phyloP scores from a whole-genome alignment of 2,797 vertebrate species.

The Benthosema pterotum region DNA sequence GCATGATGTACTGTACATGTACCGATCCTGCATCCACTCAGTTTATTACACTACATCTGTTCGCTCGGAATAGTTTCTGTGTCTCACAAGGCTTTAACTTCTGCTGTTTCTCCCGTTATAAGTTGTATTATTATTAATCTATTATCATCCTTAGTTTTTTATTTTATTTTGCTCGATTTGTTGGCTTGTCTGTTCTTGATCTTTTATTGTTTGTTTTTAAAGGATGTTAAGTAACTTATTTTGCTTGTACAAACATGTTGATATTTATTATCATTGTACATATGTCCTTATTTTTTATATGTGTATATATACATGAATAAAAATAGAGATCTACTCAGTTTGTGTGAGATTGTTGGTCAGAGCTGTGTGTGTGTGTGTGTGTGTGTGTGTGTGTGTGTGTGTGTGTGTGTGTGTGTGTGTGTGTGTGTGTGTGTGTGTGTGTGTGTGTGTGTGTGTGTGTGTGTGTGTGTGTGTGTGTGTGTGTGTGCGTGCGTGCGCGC shows the following conservation, averaged over 20 bases:
- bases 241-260: conserved; percentile 85
- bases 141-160: conserved; percentile 39
- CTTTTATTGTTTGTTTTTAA: conserved; percentile 72
- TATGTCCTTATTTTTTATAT: conserved; percentile 89
- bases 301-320: conserved; percentile 87
- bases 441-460: too few species aligned
- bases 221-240: conserved; percentile 87
- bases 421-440: too few species aligned
- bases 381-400: too few species aligned
- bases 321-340: conserved; percentile 74
- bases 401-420: too few species aligned
- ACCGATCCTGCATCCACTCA: conserved; percentile 41
- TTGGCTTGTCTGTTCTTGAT: conserved; percentile 60
- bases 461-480: too few species aligned
- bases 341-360: conserved; percentile 36
- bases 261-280: conserved; percentile 90
- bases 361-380: too few species aligned
- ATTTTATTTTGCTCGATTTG: conserved; percentile 51
- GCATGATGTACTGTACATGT: conserved; percentile 53
- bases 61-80: conserved; percentile 47
- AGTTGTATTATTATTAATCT: conserved; percentile 52
- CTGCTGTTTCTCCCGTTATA: conserved; percentile 56
- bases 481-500: too few species aligned
- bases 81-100: conserved; percentile 65
- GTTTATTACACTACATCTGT: conserved; percentile 39